Evolutionary conservation across 2,888 invertebrate species (phyloP), one percentile per base, ranked within the genome.

Genomic region (Meandrusa payeni): DNA sequence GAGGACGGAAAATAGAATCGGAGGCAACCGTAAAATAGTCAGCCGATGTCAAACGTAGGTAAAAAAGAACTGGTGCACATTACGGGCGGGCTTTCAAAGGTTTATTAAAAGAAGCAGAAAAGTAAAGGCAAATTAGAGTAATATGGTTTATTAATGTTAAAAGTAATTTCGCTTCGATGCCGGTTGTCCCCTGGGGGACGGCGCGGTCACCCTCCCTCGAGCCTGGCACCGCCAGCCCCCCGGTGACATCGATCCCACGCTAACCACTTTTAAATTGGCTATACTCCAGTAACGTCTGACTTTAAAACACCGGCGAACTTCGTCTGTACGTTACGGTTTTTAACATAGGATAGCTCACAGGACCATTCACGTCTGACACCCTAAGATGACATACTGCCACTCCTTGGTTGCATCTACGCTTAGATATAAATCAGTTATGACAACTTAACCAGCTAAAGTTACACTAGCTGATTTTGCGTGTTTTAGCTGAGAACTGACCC

Each of bases 51-150:
- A 79, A 67, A 59, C 73, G 69, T 69, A 59, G 71, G 75, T 81
- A 86, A 83, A 86, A 85, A 86, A 83, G 76, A 83, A 87, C 86
- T 87, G 86, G 71, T 76, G 73, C 64, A 75, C 72, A 74, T 76
- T 73, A 77, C 79, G 55, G 66, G 61, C 67, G 72, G 70, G 64
- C 77, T 81, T 80, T 76, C 73, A 68, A 70, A 71, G 72, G 75
- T 75, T 83, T 81, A 81, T 85, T 85, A 85, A 83, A 85, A 80
- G 80, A 80, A 82, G 68, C 69, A 74, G 73, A 81, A 42, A 80
- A 78, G 81, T 81, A 60, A 79, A 80, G 73, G 72, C 64, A 83
- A 87, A 85, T 85, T 86, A 86, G 76, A 82, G 77, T 75, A 81
- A 77, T 80, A 80, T 80, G 77, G 77, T 75, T 80, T 85, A 80